Base-by-base conservation (phyloP, 2,888 invertebrate genomes). In the Acrobasis suavella region DNA sequence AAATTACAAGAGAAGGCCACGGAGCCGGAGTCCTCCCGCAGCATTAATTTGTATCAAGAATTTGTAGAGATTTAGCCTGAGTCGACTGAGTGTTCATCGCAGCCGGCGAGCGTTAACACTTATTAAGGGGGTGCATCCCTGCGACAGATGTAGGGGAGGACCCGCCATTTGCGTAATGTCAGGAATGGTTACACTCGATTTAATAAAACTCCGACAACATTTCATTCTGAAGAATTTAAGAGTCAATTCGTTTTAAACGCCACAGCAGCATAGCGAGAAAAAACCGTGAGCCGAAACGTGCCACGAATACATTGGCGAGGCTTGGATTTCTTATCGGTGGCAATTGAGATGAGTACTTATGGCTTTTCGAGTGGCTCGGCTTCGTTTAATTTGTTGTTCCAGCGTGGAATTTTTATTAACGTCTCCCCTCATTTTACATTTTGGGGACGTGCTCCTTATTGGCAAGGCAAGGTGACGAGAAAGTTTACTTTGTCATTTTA, bases 301-400 rank as follows among this genome's bases (percentile, higher is more conserved):
- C 90, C 79, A 76, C 78, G 91, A 91, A 91, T 92, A 91, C 91
- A 90, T 91, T 83, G 89, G 81, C 78, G 80, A 79, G 86, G 89
- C 91, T 92, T 91, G 91, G 92, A 92, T 92, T 92, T 91, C 92
- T 91, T 91, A 91, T 91, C 90, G 91, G 90, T 79, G 85, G 91
- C 91, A 90, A 91, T 91, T 90, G 91, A 91, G 92, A 91, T 91
- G 91, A 91, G 91, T 89, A 91, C 91, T 92, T 91, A 92, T 92
- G 92, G 91, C 89, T 91, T 91, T 90, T 90, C 91, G 89, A 92
- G 91, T 91, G 88, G 91, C 90, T 91, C 91, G 85, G 89, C 89
- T 90, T 89, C 91, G 89, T 91, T 92, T 92, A 91, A 92, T 92
- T 92, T 92, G 92, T 92, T 92, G 90, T 91, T 91, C 89, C 91